phyloP scores from a whole-genome alignment of 2,113 vertebrate genomes.

The Astur gentilis region DNA sequence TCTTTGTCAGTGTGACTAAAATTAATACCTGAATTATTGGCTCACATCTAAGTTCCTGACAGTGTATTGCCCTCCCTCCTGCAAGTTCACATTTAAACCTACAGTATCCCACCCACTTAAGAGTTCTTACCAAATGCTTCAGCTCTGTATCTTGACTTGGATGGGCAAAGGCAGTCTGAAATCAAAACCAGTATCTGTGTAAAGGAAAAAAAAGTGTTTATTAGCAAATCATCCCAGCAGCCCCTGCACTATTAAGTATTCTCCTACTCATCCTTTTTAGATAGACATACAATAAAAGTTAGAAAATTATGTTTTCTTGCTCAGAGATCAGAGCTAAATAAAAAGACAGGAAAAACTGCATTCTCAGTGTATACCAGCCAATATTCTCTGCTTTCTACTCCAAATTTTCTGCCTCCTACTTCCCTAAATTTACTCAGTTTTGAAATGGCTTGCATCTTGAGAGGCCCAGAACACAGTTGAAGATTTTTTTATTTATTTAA shows the following conservation, averaged over 20 bases:
- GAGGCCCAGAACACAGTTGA: neutral
- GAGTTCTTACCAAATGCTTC: slow-evolving; percentile 70
- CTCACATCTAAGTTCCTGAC: neutral
- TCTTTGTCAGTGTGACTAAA: neutral
- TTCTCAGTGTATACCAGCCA: neutral
- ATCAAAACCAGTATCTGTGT: slow-evolving; percentile 80
- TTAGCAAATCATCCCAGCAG: neutral
- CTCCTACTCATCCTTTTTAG: neutral
- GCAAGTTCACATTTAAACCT: neutral
- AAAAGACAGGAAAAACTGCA: neutral
- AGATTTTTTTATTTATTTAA: neutral
- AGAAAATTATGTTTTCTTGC: neutral
- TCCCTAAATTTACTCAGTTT: neutral
- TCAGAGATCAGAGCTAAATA: slow-evolving; percentile 14
- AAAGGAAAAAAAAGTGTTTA: neutral
- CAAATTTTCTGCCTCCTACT: neutral
- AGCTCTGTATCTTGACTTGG: slow-evolving; percentile 62
- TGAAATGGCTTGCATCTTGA: neutral
- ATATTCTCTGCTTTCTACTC: neutral
- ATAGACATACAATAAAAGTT: neutral
- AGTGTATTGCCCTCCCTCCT: neutral
- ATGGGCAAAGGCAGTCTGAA: slow-evolving; percentile 80
- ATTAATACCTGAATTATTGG: neutral
- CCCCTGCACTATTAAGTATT: neutral
- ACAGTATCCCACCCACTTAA: neutral